Percentiles rank a stretch among this genome's conserved stretches.
phyloP scores from a whole-genome alignment of 2,113 vertebrate genomes.

The Odobenus rosmarus region DNA sequence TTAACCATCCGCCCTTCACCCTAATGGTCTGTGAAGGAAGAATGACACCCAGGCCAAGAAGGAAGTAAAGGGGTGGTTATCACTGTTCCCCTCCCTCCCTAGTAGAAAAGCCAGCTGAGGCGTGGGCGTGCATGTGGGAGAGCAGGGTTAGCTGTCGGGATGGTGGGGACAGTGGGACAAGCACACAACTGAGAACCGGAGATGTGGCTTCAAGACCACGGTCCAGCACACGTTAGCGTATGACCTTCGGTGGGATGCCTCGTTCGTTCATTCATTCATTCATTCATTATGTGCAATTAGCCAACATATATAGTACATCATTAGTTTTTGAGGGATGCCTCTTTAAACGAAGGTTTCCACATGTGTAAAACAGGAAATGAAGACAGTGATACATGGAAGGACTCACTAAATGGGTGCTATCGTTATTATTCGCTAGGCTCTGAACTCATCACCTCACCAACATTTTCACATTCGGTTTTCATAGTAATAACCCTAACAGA shows the following conservation, averaged over 20 bases:
- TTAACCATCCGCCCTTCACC: background rate
- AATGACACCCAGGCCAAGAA: background rate
- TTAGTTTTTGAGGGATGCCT: background rate
- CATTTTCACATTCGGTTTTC: background rate
- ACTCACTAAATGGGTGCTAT: background rate
- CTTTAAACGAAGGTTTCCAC: background rate
- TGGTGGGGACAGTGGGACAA: background rate
- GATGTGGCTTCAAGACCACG: background rate
- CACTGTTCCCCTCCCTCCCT: background rate
- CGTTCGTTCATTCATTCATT: background rate
- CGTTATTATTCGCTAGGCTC: background rate
- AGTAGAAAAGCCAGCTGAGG: background rate
- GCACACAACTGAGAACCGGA: background rate
- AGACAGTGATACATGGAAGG: background rate
- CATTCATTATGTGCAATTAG: background rate
- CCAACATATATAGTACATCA: background rate
- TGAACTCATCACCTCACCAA: background rate
- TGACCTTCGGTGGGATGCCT: background rate
- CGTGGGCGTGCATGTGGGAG: background rate
- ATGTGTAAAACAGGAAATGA: background rate
- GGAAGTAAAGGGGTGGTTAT: background rate
- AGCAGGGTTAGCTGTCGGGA: background rate
- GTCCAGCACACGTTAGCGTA: background rate
- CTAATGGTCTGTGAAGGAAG: background rate
- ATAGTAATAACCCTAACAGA: background rate